phyloP scores from a whole-genome alignment of 1,140 invertebrate species.

The Drosophila paulistorum region DNA sequence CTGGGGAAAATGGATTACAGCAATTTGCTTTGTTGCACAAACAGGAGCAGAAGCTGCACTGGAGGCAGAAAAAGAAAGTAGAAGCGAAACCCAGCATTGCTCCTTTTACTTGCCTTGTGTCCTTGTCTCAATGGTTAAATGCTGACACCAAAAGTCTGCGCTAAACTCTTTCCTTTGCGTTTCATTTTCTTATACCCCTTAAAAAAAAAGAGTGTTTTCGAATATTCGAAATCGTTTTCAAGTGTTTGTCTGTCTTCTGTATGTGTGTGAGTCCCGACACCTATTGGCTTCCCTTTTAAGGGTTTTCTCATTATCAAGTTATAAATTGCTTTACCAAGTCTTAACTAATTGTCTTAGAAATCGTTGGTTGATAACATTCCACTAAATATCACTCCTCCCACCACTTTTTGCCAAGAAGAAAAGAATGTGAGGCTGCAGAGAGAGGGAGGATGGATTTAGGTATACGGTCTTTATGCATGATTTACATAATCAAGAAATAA shows the following conservation, averaged over 20 bases:
- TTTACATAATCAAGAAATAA: conserved; percentile 81
- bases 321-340: not conserved
- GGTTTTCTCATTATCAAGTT: not conserved
- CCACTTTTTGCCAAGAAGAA: not conserved
- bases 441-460: not conserved
- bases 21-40: conserved; percentile 77
- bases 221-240: too few relatives aligned
- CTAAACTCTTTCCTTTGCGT: conserved; percentile 41
- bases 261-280: not conserved
- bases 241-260: too few relatives aligned
- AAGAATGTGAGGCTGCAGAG: not conserved
- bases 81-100: not conserved
- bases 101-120: not conserved
- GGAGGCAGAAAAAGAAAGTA: not conserved
- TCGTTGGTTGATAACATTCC: too few relatives aligned
- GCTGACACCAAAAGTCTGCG: conserved; percentile 63
- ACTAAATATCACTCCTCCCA: too few relatives aligned
- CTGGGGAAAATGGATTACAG: conserved; percentile 71
- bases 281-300: not conserved
- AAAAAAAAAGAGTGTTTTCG: not conserved
- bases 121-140: conserved; percentile 44
- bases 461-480: conserved; percentile 30
- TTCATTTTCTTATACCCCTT: not conserved
- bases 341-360: not conserved
- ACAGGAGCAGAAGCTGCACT: conserved; percentile 36